phyloP scores from a whole-genome alignment of 2,888 invertebrate genomes.

The Dinocampus coccinellae region DNA sequence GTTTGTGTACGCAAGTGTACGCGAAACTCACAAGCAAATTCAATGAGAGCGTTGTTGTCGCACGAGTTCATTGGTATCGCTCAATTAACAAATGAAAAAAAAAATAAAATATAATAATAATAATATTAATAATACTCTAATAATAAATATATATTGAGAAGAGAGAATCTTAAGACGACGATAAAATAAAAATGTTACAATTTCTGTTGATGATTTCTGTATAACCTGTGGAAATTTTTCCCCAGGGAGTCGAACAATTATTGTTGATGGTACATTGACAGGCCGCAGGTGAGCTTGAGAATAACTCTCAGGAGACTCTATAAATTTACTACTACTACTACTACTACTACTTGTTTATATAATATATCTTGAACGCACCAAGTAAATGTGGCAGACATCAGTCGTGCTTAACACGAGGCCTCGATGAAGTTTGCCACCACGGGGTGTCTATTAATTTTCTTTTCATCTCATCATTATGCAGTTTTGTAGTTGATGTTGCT shows the following conservation, averaged over 20 bases:
- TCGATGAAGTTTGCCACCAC: constrained; percentile 50
- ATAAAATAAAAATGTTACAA: constrained; percentile 7
- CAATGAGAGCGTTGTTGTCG: constrained; percentile 66
- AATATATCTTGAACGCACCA: constrained; percentile 56
- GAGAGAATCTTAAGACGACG: no score
- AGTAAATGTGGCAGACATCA: constrained; percentile 62
- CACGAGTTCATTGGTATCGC: constrained; percentile 67
- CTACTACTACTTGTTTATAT: background rate
- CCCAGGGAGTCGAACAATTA: constrained; percentile 42
- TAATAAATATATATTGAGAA: no score
- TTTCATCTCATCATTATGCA: constrained; percentile 30
- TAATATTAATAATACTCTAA: no score
- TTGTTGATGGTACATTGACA: constrained; percentile 55
- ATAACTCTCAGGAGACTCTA: constrained; percentile 26
- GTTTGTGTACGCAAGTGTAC: background rate
- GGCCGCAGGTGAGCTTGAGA: constrained; percentile 50
- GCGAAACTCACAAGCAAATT: constrained; percentile 47
- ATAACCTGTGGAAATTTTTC: constrained; percentile 18
- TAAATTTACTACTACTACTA: background rate
- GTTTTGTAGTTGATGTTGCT: background rate
- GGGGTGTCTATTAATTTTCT: constrained; percentile 55
- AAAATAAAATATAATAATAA: no score
- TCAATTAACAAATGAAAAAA: constrained; percentile 66
- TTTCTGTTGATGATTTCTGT: constrained; percentile 30
- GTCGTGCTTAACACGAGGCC: constrained; percentile 45